Conservation (phyloP, 2,888 invertebrate species). For the Euzophera pinguis region DNA sequence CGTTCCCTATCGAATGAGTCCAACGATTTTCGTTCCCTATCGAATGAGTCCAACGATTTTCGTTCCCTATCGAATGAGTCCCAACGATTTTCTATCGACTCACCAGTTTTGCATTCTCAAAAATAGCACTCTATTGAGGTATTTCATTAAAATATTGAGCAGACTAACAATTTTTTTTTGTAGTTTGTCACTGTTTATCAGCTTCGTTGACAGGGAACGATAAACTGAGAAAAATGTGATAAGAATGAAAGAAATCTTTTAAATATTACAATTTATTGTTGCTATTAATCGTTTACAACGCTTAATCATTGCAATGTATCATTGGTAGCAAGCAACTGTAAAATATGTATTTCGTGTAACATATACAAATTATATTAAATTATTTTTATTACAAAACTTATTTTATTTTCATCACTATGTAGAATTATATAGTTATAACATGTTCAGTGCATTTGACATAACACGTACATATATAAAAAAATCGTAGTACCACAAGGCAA, state of each 20-base stretch:
- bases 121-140: too few relatives aligned
- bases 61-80: too few relatives aligned
- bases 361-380: conserved; percentile 17
- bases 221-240: conserved; percentile 21
- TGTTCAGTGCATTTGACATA: neutral
- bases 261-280: conserved; percentile 44
- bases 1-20: too few relatives aligned
- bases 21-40: too few relatives aligned
- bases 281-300: conserved; percentile 20
- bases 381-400: conserved; percentile 20
- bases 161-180: neutral
- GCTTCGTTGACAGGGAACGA: neutral
- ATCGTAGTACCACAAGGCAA: too few relatives aligned
- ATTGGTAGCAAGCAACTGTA: conserved; percentile 27
- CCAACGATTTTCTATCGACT: too few relatives aligned
- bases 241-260: conserved; percentile 37
- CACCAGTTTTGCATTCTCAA: too few relatives aligned
- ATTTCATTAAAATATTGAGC: conserved; percentile 1
- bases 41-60: too few relatives aligned
- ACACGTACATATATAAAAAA: neutral
- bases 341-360: conserved; percentile 14
- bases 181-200: neutral
- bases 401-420: conserved; percentile 7
- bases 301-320: conserved; percentile 14
- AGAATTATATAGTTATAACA: neutral